Percentiles rank a stretch among this genome's conserved stretches.
phyloP scores from a whole-genome alignment of 30 jellyfish, hydroid and myxozoan genomes.

The Pseudorhiza aurosa region DNA sequence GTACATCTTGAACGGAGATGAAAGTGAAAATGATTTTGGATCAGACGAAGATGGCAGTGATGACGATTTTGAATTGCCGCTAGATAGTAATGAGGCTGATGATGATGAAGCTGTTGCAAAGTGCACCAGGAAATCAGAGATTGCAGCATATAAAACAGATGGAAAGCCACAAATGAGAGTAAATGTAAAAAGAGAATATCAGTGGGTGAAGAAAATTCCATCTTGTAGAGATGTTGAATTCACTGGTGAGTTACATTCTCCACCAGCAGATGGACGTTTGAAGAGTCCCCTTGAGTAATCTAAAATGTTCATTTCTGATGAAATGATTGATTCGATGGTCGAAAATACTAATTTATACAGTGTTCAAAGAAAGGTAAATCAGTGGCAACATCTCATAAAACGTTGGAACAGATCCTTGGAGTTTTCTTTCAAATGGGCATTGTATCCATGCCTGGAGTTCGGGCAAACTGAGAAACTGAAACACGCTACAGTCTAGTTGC shows the following conservation, averaged over 20 bases:
- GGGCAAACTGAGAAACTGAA: constrained; percentile 53
- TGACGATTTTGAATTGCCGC: not conserved
- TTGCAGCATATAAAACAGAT: no score
- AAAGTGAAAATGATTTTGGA: constrained; percentile 4
- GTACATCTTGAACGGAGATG: not conserved
- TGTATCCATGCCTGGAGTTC: constrained; percentile 26
- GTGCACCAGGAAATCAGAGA: no score
- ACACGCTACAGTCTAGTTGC: constrained; percentile 38
- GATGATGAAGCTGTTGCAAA: not conserved
- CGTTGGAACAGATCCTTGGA: constrained; percentile 36
- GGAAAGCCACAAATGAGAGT: no score
- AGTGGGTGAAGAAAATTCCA: not conserved
- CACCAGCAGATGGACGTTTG: constrained; percentile 18
- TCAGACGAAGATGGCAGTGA: not conserved
- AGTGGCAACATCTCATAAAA: constrained; percentile 7
- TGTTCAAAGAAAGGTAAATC: constrained; percentile 23
- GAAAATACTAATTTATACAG: not conserved
- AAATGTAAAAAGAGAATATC: no score
- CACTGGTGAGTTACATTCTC: not conserved
- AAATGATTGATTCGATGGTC: constrained; percentile 1
- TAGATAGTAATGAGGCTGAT: not conserved
- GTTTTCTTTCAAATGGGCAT: constrained; percentile 50
- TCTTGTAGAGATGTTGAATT: not conserved
- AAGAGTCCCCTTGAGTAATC: constrained; percentile 41
- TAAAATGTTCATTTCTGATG: constrained; percentile 46